These are phyloP conservation scores for Tetramorium bicarinatum DNA, from an alignment of 2,888 invertebrate genomes.

Conservation along the genomic window DNA sequence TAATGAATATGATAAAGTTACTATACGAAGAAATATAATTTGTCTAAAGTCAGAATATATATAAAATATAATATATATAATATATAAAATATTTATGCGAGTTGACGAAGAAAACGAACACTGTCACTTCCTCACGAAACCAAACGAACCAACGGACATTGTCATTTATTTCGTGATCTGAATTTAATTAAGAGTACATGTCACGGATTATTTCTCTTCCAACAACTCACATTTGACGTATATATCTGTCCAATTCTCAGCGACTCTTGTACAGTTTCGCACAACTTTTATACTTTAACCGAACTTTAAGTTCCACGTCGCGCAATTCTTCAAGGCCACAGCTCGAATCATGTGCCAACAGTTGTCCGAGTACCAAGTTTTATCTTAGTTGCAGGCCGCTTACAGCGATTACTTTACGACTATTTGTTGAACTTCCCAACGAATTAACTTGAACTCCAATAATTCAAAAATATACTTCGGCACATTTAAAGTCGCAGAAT, in stretches of 20 bases:
- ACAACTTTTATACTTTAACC: conserved; percentile 61
- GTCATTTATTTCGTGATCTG: conserved; percentile 1
- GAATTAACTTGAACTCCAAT: conserved; percentile 8
- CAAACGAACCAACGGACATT: conserved; percentile 7
- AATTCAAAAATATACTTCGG: neutral
- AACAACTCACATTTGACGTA: conserved; percentile 33
- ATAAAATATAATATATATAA: neutral
- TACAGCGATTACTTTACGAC: neutral
- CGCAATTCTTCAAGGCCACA: conserved; percentile 66
- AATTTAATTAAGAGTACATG: conserved; percentile 48
- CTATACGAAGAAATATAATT: conserved; percentile 7
- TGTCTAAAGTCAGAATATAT: conserved; percentile 12
- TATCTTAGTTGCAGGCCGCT: conserved; percentile 18
- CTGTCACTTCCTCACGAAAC: neutral
- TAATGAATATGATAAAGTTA: neutral
- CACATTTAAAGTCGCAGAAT: neutral
- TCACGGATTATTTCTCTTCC: conserved; percentile 49
- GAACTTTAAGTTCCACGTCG: conserved; percentile 58
- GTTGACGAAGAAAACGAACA: neutral
- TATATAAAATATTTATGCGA: neutral
- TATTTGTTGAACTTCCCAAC: conserved; percentile 18
- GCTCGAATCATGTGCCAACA: conserved; percentile 58
- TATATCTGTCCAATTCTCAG: conserved; percentile 19
- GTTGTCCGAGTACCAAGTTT: conserved; percentile 39
- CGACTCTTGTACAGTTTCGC: conserved; percentile 58